Evolutionary conservation across 2,888 invertebrate genomes (phyloP).

Genomic region (Carterocephalus palaemon): DNA sequence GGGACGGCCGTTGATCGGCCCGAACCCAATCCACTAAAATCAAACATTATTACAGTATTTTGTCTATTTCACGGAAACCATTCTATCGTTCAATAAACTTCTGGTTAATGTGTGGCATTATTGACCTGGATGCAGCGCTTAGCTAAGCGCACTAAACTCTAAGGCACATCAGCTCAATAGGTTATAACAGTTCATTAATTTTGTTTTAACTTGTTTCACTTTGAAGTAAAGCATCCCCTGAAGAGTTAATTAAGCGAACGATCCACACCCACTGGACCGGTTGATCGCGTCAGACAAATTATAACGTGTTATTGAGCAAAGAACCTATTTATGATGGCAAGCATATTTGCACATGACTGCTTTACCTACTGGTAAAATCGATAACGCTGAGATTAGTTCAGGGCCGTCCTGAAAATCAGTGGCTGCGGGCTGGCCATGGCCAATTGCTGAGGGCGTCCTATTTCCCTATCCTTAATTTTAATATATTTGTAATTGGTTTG

Average conservation of each 20-base stretch:
- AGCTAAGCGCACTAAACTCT: slow-evolving; percentile 35
- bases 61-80: too few relatives aligned
- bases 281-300: slow-evolving; percentile 72
- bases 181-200: slow-evolving; percentile 32
- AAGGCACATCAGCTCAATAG: slow-evolving; percentile 44
- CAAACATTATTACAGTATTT: neutral
- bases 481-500: too few relatives aligned
- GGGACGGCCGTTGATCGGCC: too few relatives aligned
- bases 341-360: slow-evolving; percentile 14
- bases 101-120: neutral
- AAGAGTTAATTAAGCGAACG: slow-evolving; percentile 75
- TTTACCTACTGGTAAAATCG: too few relatives aligned
- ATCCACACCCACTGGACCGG: slow-evolving; percentile 61
- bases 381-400: too few relatives aligned
- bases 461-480: too few relatives aligned
- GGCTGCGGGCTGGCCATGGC: too few relatives aligned
- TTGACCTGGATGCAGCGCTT: slow-evolving; percentile 34
- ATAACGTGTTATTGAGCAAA: slow-evolving; percentile 72
- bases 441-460: too few relatives aligned
- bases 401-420: too few relatives aligned
- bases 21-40: too few relatives aligned
- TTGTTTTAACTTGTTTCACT: slow-evolving; percentile 63
- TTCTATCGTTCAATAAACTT: neutral
- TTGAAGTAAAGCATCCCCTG: slow-evolving; percentile 67
- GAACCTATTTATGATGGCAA: slow-evolving; percentile 50